A percentile compares a stretch with the other conserved stretches of the same genome.
These are phyloP conservation scores for Arctopsyche grandis DNA, from an alignment of 1,140 invertebrate genomes.

Conservation along the genomic window DNA sequence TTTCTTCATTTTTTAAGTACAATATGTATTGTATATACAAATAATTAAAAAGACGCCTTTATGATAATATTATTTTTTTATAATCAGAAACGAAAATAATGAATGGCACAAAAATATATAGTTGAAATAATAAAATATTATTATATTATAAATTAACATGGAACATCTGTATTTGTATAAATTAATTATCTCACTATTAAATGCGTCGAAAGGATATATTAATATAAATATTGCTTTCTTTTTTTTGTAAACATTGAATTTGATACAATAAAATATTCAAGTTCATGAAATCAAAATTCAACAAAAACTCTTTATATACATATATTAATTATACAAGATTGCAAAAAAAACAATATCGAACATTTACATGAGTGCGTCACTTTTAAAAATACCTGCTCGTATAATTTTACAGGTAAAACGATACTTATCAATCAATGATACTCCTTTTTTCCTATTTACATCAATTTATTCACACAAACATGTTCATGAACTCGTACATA, in stretches of 20 bases:
- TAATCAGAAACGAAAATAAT: constrained; percentile 7
- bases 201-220: background rate
- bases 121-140: constrained; percentile 17
- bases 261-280: background rate
- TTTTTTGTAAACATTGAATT: background rate
- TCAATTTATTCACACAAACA: too few species aligned
- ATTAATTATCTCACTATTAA: constrained; percentile 11
- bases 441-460: too few species aligned
- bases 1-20: constrained; percentile 30
- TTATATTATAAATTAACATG: constrained; percentile 3
- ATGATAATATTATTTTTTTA: background rate
- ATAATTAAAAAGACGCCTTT: background rate
- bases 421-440: too few species aligned
- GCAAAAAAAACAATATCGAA: too few species aligned
- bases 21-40: background rate
- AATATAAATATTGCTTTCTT: constrained; percentile 22
- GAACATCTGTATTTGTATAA: background rate
- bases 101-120: constrained; percentile 31
- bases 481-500: too few species aligned
- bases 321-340: too few species aligned
- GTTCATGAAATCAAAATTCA: too few species aligned
- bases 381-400: too few species aligned
- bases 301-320: too few species aligned
- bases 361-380: too few species aligned
- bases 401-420: too few species aligned